Evolutionary conservation across 2,113 vertebrate species (phyloP).

Genomic region (Plecotus auritus): DNA sequence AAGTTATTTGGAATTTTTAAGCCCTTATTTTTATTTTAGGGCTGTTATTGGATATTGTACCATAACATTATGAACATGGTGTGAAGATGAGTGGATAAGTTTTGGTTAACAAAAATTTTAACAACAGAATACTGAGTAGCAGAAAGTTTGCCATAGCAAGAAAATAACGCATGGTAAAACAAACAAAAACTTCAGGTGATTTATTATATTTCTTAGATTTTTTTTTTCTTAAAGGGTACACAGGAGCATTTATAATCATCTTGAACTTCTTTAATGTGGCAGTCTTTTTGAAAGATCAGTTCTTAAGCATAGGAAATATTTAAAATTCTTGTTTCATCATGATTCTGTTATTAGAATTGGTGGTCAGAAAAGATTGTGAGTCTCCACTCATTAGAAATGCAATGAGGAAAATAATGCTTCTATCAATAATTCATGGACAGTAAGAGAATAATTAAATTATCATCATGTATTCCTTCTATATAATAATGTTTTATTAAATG

Average conservation of each 20-base stretch:
- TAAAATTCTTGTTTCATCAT: not conserved
- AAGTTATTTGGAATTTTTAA: not conserved
- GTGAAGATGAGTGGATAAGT: not conserved
- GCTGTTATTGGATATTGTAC: not conserved
- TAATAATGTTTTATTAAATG: not conserved
- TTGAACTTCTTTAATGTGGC: not conserved
- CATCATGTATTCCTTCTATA: not conserved
- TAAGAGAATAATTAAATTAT: constrained; percentile 46
- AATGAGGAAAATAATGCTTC: constrained; percentile 29
- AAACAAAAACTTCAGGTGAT: not conserved
- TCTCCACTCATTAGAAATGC: constrained; percentile 32
- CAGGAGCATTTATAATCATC: not conserved
- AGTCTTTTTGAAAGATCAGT: not conserved
- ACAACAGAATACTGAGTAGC: not conserved
- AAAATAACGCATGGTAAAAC: not conserved
- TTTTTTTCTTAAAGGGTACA: not conserved
- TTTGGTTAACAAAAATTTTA: not conserved
- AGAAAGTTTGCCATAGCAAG: not conserved
- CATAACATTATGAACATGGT: not conserved
- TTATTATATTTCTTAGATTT: not conserved
- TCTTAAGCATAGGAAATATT: not conserved
- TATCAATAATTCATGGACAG: constrained; percentile 45
- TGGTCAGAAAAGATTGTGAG: constrained; percentile 12
- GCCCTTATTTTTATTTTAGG: not conserved
- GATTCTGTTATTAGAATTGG: not conserved